Conservation (phyloP, 64 coral and sea anemone species). For the Montipora capricornis region DNA sequence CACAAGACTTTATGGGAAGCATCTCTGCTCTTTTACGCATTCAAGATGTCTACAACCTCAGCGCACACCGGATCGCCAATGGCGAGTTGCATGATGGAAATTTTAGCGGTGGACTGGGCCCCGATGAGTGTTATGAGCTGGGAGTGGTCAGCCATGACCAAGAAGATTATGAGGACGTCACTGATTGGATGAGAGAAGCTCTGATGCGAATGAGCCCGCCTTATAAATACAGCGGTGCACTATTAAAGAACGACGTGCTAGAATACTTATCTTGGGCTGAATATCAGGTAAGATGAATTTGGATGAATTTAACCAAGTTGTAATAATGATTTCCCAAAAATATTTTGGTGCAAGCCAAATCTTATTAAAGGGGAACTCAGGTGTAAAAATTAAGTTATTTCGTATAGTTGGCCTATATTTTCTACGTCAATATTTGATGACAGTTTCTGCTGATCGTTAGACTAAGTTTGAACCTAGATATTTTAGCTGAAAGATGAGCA, state of each 20-base stretch:
- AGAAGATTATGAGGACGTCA: conserved; percentile 56
- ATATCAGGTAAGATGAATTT: conserved; percentile 73
- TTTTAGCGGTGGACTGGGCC: conserved; percentile 47
- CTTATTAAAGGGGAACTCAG: no score
- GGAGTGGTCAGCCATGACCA: conserved; percentile 68
- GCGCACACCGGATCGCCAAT: conserved; percentile 61
- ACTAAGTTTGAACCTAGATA: no score
- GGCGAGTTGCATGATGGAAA: conserved; percentile 70
- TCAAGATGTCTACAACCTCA: conserved; percentile 91
- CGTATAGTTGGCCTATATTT: no score
- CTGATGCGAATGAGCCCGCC: conserved; percentile 77
- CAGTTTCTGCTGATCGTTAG: no score
- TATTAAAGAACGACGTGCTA: conserved; percentile 62
- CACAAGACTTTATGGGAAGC: conserved; percentile 80
- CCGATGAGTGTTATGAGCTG: conserved; percentile 87
- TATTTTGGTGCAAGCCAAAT: no score
- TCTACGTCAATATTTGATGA: no score
- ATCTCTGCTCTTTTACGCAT: conserved; percentile 85
- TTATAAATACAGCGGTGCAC: conserved; percentile 73
- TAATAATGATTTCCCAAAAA: no score
- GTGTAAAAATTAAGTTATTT: no score
- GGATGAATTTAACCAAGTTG: no score
- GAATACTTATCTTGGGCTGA: conserved; percentile 95
- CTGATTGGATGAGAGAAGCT: conserved; percentile 82
- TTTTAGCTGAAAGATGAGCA: no score